Evolutionary conservation across 2,888 invertebrate species (phyloP), one percentile per base, ranked within the genome.

Genomic region (Xanthorhoe designata): DNA sequence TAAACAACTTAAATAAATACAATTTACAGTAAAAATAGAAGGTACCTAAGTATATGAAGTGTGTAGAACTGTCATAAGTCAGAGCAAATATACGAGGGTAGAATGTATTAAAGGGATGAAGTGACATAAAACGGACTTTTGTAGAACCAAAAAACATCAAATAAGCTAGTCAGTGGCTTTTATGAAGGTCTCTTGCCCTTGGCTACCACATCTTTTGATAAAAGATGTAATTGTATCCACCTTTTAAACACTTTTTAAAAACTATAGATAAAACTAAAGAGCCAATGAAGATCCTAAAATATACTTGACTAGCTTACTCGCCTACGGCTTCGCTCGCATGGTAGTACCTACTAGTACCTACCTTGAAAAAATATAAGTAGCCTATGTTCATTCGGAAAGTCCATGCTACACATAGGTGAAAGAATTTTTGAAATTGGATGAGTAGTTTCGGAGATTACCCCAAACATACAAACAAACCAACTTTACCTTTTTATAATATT

Each of bases 141-240:
- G 35, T 6, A 24, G 57, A 61, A 61, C 53, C 50, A 38, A 69
- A 63, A 62, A 58, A 65, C 65, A 62, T 64, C 58, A 66, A 66
- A 61, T 56, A 49, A 58, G 19, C 32, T 50, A 47, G 56, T 53
- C 49, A 47, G 35, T 57, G 42, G 18, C 54, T 64, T 66, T 61
- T 66, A 56, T 56, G 61, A 58, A 61, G 61, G 63, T 55, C 13
- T 49, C 17, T 13, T 45, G 50, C 47, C 45, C 15, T 54, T 49
- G 18, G 32, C 19, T 47, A 52, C 18, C 19, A 15, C 32, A 49
- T 38, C 15, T 32, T 32, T 17, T n/a, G 47, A 47, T n/a, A 15
- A 8, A 47, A n/a, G 15, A 47, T 8, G 58, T 50, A 19, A 17
- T 32, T 29, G 17, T 47, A 6, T 15, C 15, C 13, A 15, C 7